Base-by-base conservation (phyloP, 2,113 vertebrate genomes). In the Nipponia nippon region DNA sequence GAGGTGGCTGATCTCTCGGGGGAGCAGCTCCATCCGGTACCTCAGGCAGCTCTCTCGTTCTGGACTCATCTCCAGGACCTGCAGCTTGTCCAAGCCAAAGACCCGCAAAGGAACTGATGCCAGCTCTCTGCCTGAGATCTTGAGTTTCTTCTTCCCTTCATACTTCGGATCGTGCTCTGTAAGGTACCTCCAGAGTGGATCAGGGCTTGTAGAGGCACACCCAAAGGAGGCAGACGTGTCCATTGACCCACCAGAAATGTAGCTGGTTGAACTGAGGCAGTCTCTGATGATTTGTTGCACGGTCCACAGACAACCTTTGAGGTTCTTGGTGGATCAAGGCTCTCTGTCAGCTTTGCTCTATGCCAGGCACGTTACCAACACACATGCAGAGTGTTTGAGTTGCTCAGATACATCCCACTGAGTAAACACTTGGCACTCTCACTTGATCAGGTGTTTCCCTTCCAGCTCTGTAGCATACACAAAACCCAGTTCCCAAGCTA, bases 11-110 rank as follows among this genome's bases (percentile, higher is more conserved):
- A 97, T 97, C 36, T 98, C 91, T 25, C 2, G 69, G 9, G 97
- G 97, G 8, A 98, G 87, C 13, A 86, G 53, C 61, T 92, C 76
- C 95, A 98, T 83, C 11, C 16, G 55, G 62, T 97, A 97, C 36
- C 44, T 89, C 61, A 97, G 85, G 76, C 96, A 96, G 46, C 96
- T 97, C 55, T 98, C 95, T 50, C 80, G 23, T 83, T 98, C 96
- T 5, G 93, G 96, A 50, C 93, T 98, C 96, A 97, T 98, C 78
- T 98, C 96, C 72, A 98, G 77, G 40, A 94, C 86, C n/a, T 95
- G 77, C 78, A 98, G 70, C 38, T 95, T 81, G n/a, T 97, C 93
- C 77, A 97, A 42, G 25, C 58, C 34, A 40, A 98, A 98, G 25
- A 97, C 50, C 49, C 95, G 82, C 1, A 0, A 25, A 6, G 96